phyloP scores from a whole-genome alignment of 2,888 invertebrate species.

The Hofmannophila pseudospretella region DNA sequence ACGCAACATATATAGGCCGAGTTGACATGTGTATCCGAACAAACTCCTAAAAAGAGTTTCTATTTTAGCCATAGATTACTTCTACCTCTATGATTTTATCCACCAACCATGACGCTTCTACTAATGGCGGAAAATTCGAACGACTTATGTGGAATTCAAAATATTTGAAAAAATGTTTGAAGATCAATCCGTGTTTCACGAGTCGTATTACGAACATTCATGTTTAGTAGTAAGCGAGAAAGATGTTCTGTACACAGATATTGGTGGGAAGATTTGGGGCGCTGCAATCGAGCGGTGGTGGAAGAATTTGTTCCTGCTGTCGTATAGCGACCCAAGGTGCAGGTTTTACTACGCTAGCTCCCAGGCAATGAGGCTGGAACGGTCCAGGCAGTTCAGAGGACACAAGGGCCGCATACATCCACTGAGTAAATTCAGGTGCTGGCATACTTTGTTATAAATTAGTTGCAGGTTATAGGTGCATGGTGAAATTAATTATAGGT shows the following conservation, averaged over 20 bases:
- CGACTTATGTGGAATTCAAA: too few species aligned
- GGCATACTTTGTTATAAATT: neutral
- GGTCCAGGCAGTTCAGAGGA: conserved; percentile 29
- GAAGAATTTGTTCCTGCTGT: conserved; percentile 33
- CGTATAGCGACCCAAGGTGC: conserved; percentile 24
- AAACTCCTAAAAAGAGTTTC: too few species aligned
- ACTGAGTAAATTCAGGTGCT: conserved; percentile 32
- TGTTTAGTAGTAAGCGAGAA: conserved; percentile 28
- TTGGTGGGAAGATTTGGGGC: conserved; percentile 19
- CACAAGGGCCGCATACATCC: conserved; percentile 32
- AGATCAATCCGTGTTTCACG: conserved; percentile 13
- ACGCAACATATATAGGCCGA: too few species aligned
- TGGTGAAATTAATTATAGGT: too few species aligned
- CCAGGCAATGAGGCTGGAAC: conserved; percentile 29
- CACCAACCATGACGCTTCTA: too few species aligned
- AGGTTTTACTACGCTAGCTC: conserved; percentile 31
- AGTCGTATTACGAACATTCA: conserved; percentile 32
- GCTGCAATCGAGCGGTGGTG: conserved; percentile 27
- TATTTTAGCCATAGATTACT: too few species aligned
- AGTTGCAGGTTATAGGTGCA: too few species aligned
- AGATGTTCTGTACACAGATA: conserved; percentile 33
- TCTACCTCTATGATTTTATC: too few species aligned
- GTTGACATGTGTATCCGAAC: too few species aligned
- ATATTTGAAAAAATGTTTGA: conserved; percentile 3
- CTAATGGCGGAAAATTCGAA: too few species aligned